These are phyloP conservation scores for Syritta pipiens DNA, from an alignment of 2,888 invertebrate genomes.

Conservation along the genomic window DNA sequence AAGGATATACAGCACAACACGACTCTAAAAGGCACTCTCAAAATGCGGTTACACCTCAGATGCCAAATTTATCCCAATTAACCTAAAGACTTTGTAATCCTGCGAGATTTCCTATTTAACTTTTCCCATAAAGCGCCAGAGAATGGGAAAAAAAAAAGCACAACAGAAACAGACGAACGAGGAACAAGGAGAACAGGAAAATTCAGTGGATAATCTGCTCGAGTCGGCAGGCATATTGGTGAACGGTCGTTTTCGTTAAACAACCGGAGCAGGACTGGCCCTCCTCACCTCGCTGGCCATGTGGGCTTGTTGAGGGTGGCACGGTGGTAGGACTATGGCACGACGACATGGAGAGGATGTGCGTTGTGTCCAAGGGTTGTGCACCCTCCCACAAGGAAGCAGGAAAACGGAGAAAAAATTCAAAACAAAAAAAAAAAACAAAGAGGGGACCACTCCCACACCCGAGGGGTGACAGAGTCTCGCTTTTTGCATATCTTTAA, in stretches of 20 bases:
- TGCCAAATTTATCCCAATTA: conserved; percentile 66
- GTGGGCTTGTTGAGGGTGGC: background rate
- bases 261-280: background rate
- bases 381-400: background rate
- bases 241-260: conserved; percentile 12
- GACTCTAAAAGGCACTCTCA: no score
- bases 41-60: conserved; percentile 64
- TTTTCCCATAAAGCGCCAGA: conserved; percentile 66
- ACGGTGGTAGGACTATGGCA: no score
- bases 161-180: background rate
- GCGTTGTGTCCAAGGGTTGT: conserved; percentile 36
- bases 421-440: no score
- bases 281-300: background rate
- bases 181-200: background rate
- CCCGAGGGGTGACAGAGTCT: background rate
- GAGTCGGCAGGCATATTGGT: conserved; percentile 33
- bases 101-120: conserved; percentile 64
- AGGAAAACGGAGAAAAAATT: no score
- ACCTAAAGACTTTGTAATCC: conserved; percentile 67
- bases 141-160: background rate
- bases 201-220: conserved; percentile 38
- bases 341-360: background rate
- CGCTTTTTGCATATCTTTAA: conserved; percentile 16
- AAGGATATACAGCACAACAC: no score
- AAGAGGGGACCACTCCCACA: no score